phyloP scores from a whole-genome alignment of 2,888 invertebrate genomes.

The Bombylius discolor region DNA sequence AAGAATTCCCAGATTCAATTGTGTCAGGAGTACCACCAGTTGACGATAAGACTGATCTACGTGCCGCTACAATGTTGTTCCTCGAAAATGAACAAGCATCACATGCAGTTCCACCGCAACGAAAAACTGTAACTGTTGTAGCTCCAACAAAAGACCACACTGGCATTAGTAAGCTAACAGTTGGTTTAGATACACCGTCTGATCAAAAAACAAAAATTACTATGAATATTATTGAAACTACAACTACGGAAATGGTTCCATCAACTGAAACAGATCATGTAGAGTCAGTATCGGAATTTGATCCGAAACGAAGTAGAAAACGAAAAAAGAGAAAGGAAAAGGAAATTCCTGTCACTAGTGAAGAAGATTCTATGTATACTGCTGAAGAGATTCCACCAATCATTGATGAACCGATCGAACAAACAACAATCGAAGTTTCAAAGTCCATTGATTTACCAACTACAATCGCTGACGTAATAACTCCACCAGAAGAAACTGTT shows the following conservation, averaged over 20 bases:
- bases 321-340: slow-evolving; percentile 49
- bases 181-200: slow-evolving; percentile 19
- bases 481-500: not conserved
- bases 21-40: not conserved
- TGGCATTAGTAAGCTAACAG: slow-evolving; percentile 27
- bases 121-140: slow-evolving; percentile 25
- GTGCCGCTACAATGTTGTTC: slow-evolving; percentile 28
- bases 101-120: slow-evolving; percentile 17
- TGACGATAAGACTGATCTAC: slow-evolving; percentile 17
- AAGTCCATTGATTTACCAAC: too few species aligned
- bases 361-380: slow-evolving; percentile 6
- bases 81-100: slow-evolving; percentile 26
- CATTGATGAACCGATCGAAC: too few species aligned
- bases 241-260: not conserved
- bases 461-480: too few species aligned
- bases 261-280: slow-evolving; percentile 13
- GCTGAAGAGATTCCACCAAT: slow-evolving; percentile 1
- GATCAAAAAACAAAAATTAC: slow-evolving; percentile 24
- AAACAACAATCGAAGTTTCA: too few species aligned
- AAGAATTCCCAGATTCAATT: too few species aligned
- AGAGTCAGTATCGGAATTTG: slow-evolving; percentile 20
- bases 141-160: slow-evolving; percentile 35
- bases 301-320: slow-evolving; percentile 44
- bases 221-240: slow-evolving; percentile 31
- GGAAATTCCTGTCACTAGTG: slow-evolving; percentile 15